Evolutionary conservation across 2,888 invertebrate species (phyloP).

Genomic region (Agrochola lychnidis): DNA sequence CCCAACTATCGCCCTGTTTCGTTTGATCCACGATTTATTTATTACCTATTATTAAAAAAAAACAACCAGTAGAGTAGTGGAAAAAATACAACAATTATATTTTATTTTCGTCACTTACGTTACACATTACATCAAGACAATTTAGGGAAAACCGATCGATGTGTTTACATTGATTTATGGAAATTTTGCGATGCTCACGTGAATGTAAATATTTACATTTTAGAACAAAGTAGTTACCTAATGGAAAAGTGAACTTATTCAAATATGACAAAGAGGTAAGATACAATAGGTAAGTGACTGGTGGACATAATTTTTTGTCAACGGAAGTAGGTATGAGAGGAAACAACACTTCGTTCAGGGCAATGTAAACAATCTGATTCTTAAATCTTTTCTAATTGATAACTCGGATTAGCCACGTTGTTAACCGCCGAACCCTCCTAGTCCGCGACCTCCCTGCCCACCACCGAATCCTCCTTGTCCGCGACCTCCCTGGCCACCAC

Average conservation of each 20-base stretch:
- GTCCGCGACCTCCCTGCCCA: too few relatives aligned
- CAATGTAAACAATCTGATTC: not conserved
- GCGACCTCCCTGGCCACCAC: not conserved
- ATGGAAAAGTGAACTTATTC: not conserved
- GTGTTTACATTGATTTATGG: conserved; percentile 20
- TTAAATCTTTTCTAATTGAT: not conserved
- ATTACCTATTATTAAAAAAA: too few relatives aligned
- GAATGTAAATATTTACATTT: not conserved
- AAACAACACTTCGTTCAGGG: too few relatives aligned
- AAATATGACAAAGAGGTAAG: too few relatives aligned
- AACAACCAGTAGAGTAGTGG: not conserved
- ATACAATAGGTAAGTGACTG: not conserved
- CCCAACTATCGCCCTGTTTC: too few relatives aligned
- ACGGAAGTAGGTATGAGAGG: too few relatives aligned
- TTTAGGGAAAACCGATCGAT: conserved; percentile 21
- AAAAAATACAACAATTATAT: not conserved
- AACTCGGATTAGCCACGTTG: conserved; percentile 14
- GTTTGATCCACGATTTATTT: too few relatives aligned
- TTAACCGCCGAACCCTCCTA: not conserved
- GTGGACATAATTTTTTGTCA: not conserved
- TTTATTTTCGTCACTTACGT: not conserved
- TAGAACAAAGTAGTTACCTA: not conserved
- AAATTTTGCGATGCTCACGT: conserved; percentile 34
- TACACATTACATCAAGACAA: not conserved
- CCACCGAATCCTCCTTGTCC: not conserved